Evolutionary conservation across 1,140 invertebrate species (phyloP).

Genomic region (Pollicipes pollicipes): DNA sequence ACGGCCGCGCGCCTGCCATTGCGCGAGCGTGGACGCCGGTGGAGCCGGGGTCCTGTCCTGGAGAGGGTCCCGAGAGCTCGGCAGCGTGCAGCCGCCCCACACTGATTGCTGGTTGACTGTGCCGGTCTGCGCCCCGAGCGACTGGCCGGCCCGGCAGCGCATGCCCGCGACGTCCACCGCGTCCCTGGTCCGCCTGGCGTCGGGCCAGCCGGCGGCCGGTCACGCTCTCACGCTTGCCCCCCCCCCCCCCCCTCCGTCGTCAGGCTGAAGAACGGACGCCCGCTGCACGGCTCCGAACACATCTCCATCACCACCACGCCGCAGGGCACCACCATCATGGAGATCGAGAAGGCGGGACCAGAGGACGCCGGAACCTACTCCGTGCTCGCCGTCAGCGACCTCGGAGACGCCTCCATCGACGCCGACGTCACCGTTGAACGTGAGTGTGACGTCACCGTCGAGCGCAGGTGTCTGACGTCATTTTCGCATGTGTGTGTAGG

Average conservation of each 20-base stretch:
- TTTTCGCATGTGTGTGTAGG: too few species aligned
- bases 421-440: conserved; percentile 18
- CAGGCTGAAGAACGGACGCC: conserved; percentile 24
- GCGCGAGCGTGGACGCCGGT: too few species aligned
- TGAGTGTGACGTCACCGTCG: conserved; percentile 7
- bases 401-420: conserved; percentile 21
- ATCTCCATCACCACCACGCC: conserved; percentile 17
- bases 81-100: too few species aligned
- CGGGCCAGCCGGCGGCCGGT: not conserved
- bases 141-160: too few species aligned
- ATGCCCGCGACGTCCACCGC: too few species aligned
- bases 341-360: conserved; percentile 33
- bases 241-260: too few species aligned
- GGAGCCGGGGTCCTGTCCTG: too few species aligned
- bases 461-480: conserved; percentile 1
- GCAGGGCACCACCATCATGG: conserved; percentile 27
- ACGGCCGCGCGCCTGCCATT: too few species aligned
- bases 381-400: conserved; percentile 32
- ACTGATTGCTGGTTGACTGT: too few species aligned
- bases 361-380: conserved; percentile 40
- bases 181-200: too few species aligned
- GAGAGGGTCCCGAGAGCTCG: too few species aligned
- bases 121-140: too few species aligned
- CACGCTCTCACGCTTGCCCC: conserved; percentile 3
- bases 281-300: conserved; percentile 16